Percentiles rank a stretch among this genome's conserved stretches.
Conservation (phyloP, 2,888 invertebrate species). For the Drosophila cyrtoloma region DNA sequence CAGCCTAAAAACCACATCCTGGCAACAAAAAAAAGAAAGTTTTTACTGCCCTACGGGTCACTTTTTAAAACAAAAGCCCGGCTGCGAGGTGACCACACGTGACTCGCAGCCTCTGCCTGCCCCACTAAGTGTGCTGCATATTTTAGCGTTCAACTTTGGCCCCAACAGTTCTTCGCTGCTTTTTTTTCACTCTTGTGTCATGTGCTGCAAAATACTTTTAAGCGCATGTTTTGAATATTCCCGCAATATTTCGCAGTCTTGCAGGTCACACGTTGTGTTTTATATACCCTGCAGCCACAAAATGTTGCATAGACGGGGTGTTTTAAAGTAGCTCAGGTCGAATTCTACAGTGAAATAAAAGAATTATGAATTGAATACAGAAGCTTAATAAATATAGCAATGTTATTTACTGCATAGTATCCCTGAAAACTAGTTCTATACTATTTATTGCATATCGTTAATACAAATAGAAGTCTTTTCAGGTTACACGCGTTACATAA, state of each 20-base stretch:
- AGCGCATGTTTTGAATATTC: constrained; percentile 81
- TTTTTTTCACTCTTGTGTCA: constrained; percentile 35
- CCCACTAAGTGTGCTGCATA: constrained; percentile 69
- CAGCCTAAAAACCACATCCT: constrained; percentile 35
- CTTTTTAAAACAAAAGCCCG: constrained; percentile 29
- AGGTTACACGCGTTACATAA: not conserved
- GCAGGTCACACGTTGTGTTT: constrained; percentile 38
- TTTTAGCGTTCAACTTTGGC: constrained; percentile 59
- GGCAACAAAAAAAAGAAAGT: constrained; percentile 5
- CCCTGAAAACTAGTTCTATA: not conserved
- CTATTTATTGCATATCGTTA: not conserved
- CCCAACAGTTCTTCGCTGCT: constrained; percentile 26
- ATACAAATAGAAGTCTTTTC: rapidly evolving
- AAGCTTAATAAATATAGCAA: not conserved
- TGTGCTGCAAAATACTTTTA: constrained; percentile 72
- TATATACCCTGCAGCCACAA: constrained; percentile 17
- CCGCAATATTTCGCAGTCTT: constrained; percentile 67
- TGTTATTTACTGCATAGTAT: not conserved
- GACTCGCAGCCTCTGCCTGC: constrained; percentile 55
- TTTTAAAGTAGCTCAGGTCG: too few species aligned
- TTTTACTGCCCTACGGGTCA: constrained; percentile 42
- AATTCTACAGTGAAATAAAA: not conserved
- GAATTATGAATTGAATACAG: not conserved
- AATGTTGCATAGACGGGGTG: not conserved
- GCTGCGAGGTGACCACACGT: constrained; percentile 64